Evolutionary conservation across 1,140 invertebrate species (phyloP).

Genomic region (Cyphomyrmex costatus): DNA sequence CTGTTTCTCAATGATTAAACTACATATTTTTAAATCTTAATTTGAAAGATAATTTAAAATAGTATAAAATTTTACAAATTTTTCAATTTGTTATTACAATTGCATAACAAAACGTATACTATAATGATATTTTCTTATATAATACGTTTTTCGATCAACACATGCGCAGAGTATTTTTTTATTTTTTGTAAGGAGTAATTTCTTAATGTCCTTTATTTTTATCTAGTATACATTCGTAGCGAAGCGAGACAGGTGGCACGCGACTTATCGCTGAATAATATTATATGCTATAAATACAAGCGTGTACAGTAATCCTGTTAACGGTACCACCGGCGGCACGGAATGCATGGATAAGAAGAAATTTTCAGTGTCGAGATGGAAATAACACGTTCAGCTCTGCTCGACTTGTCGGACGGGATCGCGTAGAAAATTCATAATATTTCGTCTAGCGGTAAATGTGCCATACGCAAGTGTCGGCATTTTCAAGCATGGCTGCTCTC

Average conservation of each 20-base stretch:
- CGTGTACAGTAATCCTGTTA: conserved; percentile 67
- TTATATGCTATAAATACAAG: conserved; percentile 8
- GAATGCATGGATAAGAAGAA: conserved; percentile 56
- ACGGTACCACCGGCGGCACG: conserved; percentile 65
- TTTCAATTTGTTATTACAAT: not conserved
- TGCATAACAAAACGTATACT: not conserved
- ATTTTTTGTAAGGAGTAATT: not conserved
- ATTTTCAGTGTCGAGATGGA: conserved; percentile 34
- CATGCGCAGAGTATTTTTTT: not conserved
- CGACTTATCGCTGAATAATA: conserved; percentile 61
- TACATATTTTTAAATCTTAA: not conserved
- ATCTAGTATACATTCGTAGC: not conserved
- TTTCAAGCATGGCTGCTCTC: conserved; percentile 22
- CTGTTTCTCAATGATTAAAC: not conserved
- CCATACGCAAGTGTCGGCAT: not conserved
- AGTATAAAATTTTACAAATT: not conserved
- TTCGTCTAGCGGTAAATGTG: conserved; percentile 8
- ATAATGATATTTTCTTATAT: not conserved
- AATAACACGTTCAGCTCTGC: conserved; percentile 4
- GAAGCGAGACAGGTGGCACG: conserved; percentile 28
- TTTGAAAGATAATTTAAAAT: conserved; percentile 8
- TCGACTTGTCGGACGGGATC: not conserved
- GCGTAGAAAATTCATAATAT: conserved; percentile 43
- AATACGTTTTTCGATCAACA: not conserved
- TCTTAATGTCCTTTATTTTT: not conserved